Evolutionary conservation across 2,113 vertebrate species (phyloP).

Genomic region (Hippocampus abdominalis): DNA sequence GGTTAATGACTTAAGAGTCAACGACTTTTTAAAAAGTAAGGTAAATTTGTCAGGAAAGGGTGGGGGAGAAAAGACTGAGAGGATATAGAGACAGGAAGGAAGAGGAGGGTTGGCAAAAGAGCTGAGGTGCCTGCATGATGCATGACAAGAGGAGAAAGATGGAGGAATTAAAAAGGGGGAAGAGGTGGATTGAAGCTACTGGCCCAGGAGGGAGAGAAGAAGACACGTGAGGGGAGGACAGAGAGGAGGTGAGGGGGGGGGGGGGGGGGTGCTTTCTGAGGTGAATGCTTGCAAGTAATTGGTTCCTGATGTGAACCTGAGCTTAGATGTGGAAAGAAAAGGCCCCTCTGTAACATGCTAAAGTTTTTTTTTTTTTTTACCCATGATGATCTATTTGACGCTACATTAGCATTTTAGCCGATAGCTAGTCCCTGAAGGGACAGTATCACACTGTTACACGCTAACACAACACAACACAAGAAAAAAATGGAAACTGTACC

Average conservation of each 20-base stretch:
- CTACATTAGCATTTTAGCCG: slow-evolving; percentile 46
- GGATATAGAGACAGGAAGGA: slow-evolving; percentile 62
- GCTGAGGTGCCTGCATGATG: slow-evolving; percentile 23
- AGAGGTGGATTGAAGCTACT: slow-evolving; percentile 10
- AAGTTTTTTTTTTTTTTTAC: slow-evolving; percentile 53
- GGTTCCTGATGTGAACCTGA: slow-evolving; percentile 76
- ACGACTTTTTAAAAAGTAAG: slow-evolving; percentile 25
- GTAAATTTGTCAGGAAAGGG: slow-evolving; percentile 51
- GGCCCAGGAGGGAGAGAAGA: not conserved
- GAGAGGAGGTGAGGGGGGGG: slow-evolving; percentile 20
- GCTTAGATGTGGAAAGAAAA: slow-evolving; percentile 67
- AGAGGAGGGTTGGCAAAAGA: slow-evolving; percentile 52
- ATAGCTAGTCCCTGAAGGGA: slow-evolving; percentile 2
- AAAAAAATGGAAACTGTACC: too few relatives aligned
- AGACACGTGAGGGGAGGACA: slow-evolving; percentile 32
- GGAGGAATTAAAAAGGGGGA: slow-evolving; percentile 1
- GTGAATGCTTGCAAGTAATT: slow-evolving; percentile 63
- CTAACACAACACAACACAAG: too few relatives aligned
- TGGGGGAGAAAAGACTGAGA: slow-evolving; percentile 48
- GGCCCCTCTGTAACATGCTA: slow-evolving; percentile 63
- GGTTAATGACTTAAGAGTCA: slow-evolving; percentile 10
- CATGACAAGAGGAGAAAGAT: slow-evolving; percentile 25
- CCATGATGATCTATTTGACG: slow-evolving; percentile 48
- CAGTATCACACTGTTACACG: not conserved
- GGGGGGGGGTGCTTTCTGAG: slow-evolving; percentile 26